Evolutionary conservation across 92 coral and sea anemone genomes (phyloP), one percentile per base, ranked within the genome.

Genomic region (Siderastrea siderea): DNA sequence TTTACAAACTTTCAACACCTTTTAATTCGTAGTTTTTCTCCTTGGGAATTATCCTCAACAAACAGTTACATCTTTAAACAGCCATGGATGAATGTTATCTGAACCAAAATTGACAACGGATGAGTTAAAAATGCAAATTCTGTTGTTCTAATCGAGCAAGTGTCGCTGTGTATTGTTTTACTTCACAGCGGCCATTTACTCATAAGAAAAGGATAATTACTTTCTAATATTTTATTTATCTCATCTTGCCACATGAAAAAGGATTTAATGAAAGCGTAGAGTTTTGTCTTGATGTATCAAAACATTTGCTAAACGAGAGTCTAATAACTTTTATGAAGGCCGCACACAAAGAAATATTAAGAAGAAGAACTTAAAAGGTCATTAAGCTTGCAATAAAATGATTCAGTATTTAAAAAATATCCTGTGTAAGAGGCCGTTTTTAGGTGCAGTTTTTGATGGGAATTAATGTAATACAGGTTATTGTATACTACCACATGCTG

Each of bases 121-220:
- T 70, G 53, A 69, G 61, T 74, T 73, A 60, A 50, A 75, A 75
- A 84, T 74, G 88, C 82, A 74, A 84, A 84, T 84, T 75, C 48
- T 59, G 80, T 72, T 83, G 47, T 59, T 71, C 59, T 72, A 13
- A 63, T 79, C 60, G 7, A 12, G 43, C 49, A 68, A 79, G 57
- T 82, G 63, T 82, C 50, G 86, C 67, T 2, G 54, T 55, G 47
- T 45, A 70, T 82, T 82, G 86, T 82, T 68, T 8, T 19, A 43
- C 7, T 13, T 46, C 72, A 63, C 73, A 65, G 60, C 72, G 61
- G n/a, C 67, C 62, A 70, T 69, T 70, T 82, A 47, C 45, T 43
- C 26, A 19, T 50, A 63, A 84, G 81, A 74, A 74, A 73, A 47
- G 73, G 64, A 84, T 50, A 59, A 74, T 68, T 71, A 58, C 76